A percentile compares a stretch with the other conserved stretches of the same genome.
These are phyloP conservation scores for Harpagus bidentatus DNA, from an alignment of 2,113 vertebrate genomes.

Conservation along the genomic window DNA sequence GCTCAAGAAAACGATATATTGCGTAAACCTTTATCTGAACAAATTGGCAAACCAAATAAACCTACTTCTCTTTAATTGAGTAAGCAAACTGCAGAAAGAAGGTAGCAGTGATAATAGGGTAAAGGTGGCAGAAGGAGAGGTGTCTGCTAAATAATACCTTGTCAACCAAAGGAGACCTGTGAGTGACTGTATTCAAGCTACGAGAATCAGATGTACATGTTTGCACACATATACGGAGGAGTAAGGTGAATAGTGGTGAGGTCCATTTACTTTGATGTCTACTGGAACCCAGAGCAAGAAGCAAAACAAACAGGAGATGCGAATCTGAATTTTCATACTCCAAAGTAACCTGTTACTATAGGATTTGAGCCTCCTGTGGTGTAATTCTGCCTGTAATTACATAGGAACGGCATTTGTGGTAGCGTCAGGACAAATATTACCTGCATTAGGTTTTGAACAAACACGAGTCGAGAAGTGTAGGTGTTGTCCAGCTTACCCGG, in stretches of 20 bases:
- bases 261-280: slow-evolving; percentile 49
- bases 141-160: slow-evolving; percentile 7
- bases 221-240: slow-evolving; percentile 19
- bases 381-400: slow-evolving; percentile 46
- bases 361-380: slow-evolving; percentile 34
- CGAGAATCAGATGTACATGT: slow-evolving; percentile 7
- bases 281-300: slow-evolving; percentile 18
- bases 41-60: neutral
- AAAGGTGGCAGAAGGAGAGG: slow-evolving; percentile 33
- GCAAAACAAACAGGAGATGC: slow-evolving; percentile 29
- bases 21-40: neutral
- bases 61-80: neutral
- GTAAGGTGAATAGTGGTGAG: neutral
- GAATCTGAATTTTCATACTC: slow-evolving; percentile 36
- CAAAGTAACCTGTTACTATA: neutral
- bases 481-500: neutral
- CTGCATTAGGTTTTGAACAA: slow-evolving; percentile 42
- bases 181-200: neutral
- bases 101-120: neutral
- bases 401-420: slow-evolving; percentile 36
- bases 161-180: neutral
- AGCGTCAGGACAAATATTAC: slow-evolving; percentile 47
- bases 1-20: neutral
- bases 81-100: neutral
- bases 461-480: slow-evolving; percentile 13